These are phyloP conservation scores for Fukomys damarensis DNA, from an alignment of 2,113 vertebrate genomes.

Conservation along the genomic window DNA sequence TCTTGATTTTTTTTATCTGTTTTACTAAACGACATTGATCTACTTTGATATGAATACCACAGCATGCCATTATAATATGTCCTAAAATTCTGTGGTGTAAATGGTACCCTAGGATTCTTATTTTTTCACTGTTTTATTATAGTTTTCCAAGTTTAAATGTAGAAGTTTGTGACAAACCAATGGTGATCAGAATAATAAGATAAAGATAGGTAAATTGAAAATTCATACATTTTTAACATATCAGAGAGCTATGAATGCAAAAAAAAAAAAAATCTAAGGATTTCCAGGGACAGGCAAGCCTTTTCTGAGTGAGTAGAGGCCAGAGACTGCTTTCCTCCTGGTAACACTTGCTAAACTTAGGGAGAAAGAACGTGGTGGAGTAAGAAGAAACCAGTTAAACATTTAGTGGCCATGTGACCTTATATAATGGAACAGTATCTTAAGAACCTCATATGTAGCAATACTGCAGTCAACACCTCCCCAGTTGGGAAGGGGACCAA, in stretches of 20 bases:
- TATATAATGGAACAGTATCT: background rate
- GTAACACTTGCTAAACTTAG: background rate
- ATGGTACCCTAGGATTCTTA: background rate
- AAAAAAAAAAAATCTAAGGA: background rate
- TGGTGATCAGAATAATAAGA: background rate
- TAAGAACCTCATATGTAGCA: background rate
- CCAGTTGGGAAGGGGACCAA: background rate
- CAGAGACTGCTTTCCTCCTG: background rate
- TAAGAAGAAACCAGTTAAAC: background rate
- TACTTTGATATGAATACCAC: background rate
- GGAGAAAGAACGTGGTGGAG: background rate
- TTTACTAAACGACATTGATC: background rate
- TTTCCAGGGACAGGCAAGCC: background rate
- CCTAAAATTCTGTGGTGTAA: constrained; percentile 39
- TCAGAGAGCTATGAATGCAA: background rate
- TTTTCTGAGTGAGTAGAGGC: background rate
- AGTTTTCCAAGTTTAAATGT: background rate
- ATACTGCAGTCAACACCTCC: background rate
- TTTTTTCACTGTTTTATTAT: constrained; percentile 1
- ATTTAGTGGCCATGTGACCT: background rate
- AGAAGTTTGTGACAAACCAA: background rate
- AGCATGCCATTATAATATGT: constrained; percentile 24
- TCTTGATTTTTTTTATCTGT: background rate
- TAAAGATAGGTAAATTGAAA: constrained; percentile 21
- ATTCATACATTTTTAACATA: background rate